These are phyloP conservation scores for Holacanthus passer DNA, from an alignment of 2,113 vertebrate species.

Conservation along the genomic window DNA sequence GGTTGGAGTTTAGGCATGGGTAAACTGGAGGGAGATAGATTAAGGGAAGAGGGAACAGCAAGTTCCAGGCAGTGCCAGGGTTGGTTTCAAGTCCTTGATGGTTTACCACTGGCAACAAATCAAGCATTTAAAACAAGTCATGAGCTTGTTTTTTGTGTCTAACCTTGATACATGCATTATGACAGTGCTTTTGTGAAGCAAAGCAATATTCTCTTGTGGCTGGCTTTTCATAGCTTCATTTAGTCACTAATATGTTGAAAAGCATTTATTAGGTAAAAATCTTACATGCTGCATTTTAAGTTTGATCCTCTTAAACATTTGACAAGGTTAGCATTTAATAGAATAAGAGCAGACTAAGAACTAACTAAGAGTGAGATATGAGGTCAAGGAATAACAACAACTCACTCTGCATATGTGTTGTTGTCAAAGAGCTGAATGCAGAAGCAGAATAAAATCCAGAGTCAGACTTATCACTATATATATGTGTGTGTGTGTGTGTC, in stretches of 20 bases:
- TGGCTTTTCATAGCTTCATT: slow-evolving; percentile 10
- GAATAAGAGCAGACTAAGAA: too few species aligned
- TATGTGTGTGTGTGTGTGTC: slow-evolving; percentile 19
- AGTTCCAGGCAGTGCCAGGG: neutral
- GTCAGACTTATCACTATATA: neutral
- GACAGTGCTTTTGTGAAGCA: slow-evolving; percentile 13
- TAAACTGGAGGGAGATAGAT: slow-evolving; percentile 1
- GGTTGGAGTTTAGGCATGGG: neutral
- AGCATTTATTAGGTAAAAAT: slow-evolving; percentile 10
- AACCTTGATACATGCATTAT: slow-evolving; percentile 22
- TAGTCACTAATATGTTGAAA: slow-evolving; percentile 14
- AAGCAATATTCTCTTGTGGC: slow-evolving; percentile 28
- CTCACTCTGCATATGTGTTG: neutral
- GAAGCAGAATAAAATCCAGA: neutral
- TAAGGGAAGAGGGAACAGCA: neutral
- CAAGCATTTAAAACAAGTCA: slow-evolving; percentile 11
- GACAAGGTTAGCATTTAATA: slow-evolving; percentile 3
- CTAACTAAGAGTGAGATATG: neutral
- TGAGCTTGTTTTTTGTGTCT: slow-evolving; percentile 22
- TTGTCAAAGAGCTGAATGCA: slow-evolving; percentile 2
- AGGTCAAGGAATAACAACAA: neutral
- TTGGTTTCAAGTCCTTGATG: slow-evolving; percentile 26
- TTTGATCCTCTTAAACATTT: slow-evolving; percentile 1
- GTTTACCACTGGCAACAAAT: slow-evolving; percentile 18
- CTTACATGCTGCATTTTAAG: neutral